Evolutionary conservation across 2,797 vertebrate species (phyloP).

Genomic region (Acanthiza pusilla): DNA sequence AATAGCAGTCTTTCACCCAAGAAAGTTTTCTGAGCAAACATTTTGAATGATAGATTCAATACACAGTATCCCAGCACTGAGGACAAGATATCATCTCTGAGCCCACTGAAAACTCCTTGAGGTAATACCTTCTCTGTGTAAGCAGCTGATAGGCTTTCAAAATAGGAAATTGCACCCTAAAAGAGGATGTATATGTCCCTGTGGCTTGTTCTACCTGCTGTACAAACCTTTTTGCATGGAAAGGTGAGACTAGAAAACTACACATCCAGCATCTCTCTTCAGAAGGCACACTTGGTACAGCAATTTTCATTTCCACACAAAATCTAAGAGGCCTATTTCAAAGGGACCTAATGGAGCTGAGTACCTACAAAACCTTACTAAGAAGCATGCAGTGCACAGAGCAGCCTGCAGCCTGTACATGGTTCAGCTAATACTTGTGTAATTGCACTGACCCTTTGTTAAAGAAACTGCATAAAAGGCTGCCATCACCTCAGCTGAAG

Average conservation of each 20-base stretch:
- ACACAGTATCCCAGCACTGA: neutral
- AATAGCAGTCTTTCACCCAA: neutral
- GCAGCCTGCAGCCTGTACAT: neutral
- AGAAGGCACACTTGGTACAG: neutral
- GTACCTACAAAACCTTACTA: neutral
- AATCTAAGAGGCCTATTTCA: neutral
- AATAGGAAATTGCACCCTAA: neutral
- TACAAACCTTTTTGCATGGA: neutral
- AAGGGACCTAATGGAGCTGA: neutral
- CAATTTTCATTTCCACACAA: neutral
- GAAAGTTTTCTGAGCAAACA: neutral
- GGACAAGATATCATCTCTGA: neutral
- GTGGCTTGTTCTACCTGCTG: neutral
- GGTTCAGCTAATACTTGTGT: neutral
- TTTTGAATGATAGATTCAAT: neutral
- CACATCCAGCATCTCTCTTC: neutral
- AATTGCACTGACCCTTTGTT: neutral
- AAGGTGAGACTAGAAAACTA: neutral
- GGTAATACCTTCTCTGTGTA: neutral
- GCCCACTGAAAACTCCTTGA: neutral
- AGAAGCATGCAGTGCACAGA: neutral
- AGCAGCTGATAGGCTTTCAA: neutral
- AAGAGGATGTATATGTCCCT: rapidly evolving
- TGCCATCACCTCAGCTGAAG: neutral
- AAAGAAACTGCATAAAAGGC: neutral